Evolutionary conservation across 2,888 invertebrate species (phyloP), one percentile per base, ranked within the genome.

Genomic region (Macaria notata): DNA sequence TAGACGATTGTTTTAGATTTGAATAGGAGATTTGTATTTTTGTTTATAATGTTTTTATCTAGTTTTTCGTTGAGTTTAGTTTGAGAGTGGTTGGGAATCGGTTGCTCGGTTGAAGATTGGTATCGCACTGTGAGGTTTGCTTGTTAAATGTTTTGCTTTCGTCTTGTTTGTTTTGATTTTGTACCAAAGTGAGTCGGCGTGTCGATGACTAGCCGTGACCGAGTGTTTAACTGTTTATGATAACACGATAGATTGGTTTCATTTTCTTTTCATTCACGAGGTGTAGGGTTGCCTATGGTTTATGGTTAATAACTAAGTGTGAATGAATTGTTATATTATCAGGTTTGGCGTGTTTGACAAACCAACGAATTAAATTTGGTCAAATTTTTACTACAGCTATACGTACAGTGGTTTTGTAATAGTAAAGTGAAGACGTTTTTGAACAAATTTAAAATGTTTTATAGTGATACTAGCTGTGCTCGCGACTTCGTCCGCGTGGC

Each of bases 131-230:
- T 66, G 73, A 75, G 76, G 71, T 70, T 76, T 71, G 69, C 65
- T 56, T 61, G 65, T 51, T 62, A 63, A 66, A 70, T 86, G 87
- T 86, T 86, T 79, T 81, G 77, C 64, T 72, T 81, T 68, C 67
- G 66, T 66, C 63, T 48, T 54, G 70, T 54, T 77, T 86, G 86
- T 86, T 86, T 73, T 86, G 81, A 66, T 79, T 81, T 73, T 69
- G 69, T 46, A 49, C 70, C 71, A 69, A 77, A 72, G 75, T 65
- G 62, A 59, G 64, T 62, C 66, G 64, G 59, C 56, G 38, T 44
- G 43, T 31, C 31, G 66, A 76, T 79, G 80, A 74, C 71, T 76
- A 54, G 54, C 45, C 39, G 49, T 56, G 58, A 58, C 33, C 54
- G 49, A 63, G 41, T 61, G 38, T 19, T 19, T 36, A 4, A 36